Evolutionary conservation across 2,113 vertebrate species (phyloP).

Genomic region (Nothocercus nigrocapillus): DNA sequence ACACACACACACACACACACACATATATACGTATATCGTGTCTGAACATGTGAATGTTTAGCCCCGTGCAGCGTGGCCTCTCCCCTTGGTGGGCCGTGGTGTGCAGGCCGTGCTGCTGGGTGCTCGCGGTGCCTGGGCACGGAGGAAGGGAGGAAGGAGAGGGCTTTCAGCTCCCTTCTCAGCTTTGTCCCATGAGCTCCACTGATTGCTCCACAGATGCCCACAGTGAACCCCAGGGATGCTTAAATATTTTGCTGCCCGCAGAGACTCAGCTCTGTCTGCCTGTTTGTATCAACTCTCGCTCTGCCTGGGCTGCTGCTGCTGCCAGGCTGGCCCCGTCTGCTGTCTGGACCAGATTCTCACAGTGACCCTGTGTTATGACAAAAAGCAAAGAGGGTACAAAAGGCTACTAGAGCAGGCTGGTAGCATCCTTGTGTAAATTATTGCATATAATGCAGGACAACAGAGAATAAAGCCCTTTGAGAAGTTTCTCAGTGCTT

Average conservation of each 20-base stretch:
- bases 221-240: background rate
- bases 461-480: background rate
- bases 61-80: background rate
- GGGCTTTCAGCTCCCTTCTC: background rate
- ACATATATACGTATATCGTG: background rate
- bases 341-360: background rate
- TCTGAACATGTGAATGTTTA: background rate
- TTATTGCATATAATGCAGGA: background rate
- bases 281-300: background rate
- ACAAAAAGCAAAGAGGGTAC: background rate
- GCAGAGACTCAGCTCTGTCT: background rate
- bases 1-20: too few species aligned
- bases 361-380: background rate
- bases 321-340: background rate
- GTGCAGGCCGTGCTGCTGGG: background rate
- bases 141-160: background rate
- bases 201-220: background rate
- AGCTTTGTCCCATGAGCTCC: background rate
- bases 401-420: background rate
- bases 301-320: background rate
- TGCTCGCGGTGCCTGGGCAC: background rate
- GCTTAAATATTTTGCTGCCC: conserved; percentile 30
- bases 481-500: background rate
- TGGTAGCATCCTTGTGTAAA: background rate
- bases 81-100: background rate